Evolutionary conservation across 2,888 invertebrate genomes (phyloP), one percentile per base, ranked within the genome.

Genomic region (Luperina testacea): DNA sequence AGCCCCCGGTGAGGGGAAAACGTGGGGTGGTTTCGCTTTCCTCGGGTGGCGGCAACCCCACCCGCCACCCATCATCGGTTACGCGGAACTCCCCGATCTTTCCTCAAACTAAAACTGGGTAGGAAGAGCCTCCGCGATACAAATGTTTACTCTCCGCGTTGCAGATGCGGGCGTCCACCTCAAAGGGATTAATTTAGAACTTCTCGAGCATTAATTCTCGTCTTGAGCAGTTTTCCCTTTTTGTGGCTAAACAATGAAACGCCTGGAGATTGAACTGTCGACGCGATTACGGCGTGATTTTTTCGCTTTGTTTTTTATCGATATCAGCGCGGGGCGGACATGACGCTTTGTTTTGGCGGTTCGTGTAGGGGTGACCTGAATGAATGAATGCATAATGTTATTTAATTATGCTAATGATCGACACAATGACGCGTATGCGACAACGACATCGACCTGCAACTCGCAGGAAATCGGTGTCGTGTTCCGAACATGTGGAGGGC

Each of bases 331-430:
- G 74, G 80, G 75, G 85, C 82, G 88, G 82, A 83, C 78, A 84
- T 80, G 71, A 78, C 80, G 77, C 80, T 94, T 93, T 94, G 93
- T 94, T 93, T 94, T 92, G 91, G 90, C 91, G 88, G 90, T 91
- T 89, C 88, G 91, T 90, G 92, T 91, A 92, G 92, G 95, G 95
- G 94, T 92, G 92, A 92, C 94, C 92, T 89, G 92, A 92, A 92
- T 92, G 93, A 94, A 94, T 94, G 93, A 94, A 95, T 96, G 95
- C 94, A 95, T 95, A 95, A 95, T 96, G 91, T 93, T 94, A 94
- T 95, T 95, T 94, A 95, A 95, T 96, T 95, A 96, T 96, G 96
- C 93, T 94, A 96, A 96, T 96, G 89, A 88, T 88, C 86, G 89
- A 91, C 91, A 92, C 92, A 93, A 93, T 93, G 94, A 94, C 91